These are phyloP conservation scores for Spialia ferax DNA, from an alignment of 2,888 invertebrate genomes.

Conservation along the genomic window DNA sequence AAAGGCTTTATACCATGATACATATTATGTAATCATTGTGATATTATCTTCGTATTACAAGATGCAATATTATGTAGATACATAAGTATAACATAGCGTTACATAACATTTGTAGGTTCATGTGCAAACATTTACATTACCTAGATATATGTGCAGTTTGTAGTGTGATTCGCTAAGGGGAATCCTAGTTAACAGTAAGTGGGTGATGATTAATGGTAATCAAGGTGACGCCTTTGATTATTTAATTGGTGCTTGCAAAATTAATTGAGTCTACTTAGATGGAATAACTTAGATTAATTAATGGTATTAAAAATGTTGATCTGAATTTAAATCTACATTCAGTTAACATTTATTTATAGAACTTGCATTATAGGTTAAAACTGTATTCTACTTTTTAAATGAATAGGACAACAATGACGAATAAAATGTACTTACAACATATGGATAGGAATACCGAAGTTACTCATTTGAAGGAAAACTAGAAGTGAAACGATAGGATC, in stretches of 20 bases:
- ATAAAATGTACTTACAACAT: background rate
- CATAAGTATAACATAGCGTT: background rate
- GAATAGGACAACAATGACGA: too few species aligned
- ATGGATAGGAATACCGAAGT: too few species aligned
- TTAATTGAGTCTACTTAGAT: background rate
- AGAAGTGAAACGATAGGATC: background rate
- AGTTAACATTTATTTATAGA: too few species aligned
- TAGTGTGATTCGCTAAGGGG: slow-evolving; percentile 7
- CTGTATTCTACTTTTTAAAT: too few species aligned
- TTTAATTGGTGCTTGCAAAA: background rate
- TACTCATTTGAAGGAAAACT: background rate
- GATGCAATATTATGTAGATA: background rate
- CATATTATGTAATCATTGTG: background rate
- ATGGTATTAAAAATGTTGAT: too few species aligned
- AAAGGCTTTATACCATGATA: background rate
- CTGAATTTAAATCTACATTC: too few species aligned
- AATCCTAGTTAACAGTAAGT: slow-evolving; percentile 21
- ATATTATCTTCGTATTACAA: background rate
- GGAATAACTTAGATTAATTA: background rate
- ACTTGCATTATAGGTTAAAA: too few species aligned
- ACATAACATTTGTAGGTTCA: background rate
- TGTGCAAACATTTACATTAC: slow-evolving; percentile 13
- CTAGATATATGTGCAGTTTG: slow-evolving; percentile 2
- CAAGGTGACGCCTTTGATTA: background rate
- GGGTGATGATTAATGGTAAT: slow-evolving; percentile 1